These are phyloP conservation scores for Atherinomorus stipes DNA, from an alignment of 2,113 vertebrate species.

Conservation along the genomic window DNA sequence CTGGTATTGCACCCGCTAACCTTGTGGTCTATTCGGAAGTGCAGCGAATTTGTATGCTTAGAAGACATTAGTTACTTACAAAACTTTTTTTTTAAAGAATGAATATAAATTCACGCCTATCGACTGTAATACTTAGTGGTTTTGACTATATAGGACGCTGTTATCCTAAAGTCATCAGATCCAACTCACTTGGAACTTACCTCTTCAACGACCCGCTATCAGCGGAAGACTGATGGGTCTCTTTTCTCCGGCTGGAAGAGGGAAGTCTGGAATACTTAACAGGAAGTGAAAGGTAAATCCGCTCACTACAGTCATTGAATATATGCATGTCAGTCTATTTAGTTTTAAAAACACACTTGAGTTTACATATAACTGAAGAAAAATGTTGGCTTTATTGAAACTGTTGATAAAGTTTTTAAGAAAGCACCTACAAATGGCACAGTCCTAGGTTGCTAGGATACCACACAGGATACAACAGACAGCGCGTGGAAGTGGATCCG, in stretches of 20 bases:
- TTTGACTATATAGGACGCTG: background rate
- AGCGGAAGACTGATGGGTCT: conserved; percentile 51
- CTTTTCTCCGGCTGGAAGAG: background rate
- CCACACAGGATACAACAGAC: conserved; percentile 29
- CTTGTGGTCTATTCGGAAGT: background rate
- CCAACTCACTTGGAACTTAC: background rate
- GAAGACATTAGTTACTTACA: background rate
- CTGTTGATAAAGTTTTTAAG: background rate
- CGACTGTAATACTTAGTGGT: background rate
- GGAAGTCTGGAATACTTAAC: background rate
- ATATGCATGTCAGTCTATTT: fast-evolving
- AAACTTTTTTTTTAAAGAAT: background rate
- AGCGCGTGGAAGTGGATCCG: background rate
- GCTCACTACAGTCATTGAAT: fast-evolving
- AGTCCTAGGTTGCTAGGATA: conserved; percentile 60
- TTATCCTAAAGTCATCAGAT: background rate
- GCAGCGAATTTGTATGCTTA: background rate
- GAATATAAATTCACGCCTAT: background rate
- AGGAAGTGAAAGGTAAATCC: background rate
- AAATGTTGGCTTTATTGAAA: background rate
- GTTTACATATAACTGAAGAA: background rate
- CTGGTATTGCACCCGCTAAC: background rate
- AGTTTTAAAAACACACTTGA: fast-evolving
- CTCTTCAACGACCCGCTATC: conserved; percentile 41
- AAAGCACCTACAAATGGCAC: conserved; percentile 21